A percentile compares a stretch with the other conserved stretches of the same genome.
These are phyloP conservation scores for Tachypleus tridentatus DNA, from an alignment of 1,140 invertebrate species.

Conservation along the genomic window DNA sequence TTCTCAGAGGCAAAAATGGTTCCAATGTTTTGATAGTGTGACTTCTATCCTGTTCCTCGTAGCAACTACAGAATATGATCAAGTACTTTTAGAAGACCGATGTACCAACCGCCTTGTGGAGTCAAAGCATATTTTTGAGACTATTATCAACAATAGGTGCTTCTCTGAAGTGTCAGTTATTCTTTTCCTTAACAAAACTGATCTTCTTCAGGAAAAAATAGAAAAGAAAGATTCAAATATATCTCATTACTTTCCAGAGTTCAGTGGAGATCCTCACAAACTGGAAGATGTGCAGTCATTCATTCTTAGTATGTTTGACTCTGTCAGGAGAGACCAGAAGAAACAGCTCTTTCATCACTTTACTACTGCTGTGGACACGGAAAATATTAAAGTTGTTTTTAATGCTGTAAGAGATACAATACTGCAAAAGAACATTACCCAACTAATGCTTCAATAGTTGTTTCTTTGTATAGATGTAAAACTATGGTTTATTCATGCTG, in stretches of 20 bases:
- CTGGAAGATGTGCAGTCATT: conserved; percentile 69
- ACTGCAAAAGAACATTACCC: conserved; percentile 81
- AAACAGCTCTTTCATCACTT: conserved; percentile 92
- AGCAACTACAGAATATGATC: conserved; percentile 94
- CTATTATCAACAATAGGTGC: conserved; percentile 90
- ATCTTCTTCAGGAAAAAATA: conserved; percentile 23
- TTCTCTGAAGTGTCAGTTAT: conserved; percentile 91
- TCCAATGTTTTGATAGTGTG: conserved; percentile 91
- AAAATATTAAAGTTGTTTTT: conserved; percentile 96
- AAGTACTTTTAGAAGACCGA: conserved; percentile 85
- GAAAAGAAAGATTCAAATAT: conserved; percentile 10
- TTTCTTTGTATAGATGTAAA: no score
- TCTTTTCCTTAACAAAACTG: conserved; percentile 89
- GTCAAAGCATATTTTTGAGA: conserved; percentile 93
- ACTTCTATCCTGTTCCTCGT: conserved; percentile 94
- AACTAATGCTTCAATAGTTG: conserved; percentile 72
- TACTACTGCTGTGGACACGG: conserved; percentile 94
- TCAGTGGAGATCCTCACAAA: conserved; percentile 70
- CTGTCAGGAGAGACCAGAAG: conserved; percentile 38
- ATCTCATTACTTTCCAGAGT: conserved; percentile 64
- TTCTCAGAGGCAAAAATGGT: conserved; percentile 96
- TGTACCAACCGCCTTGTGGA: conserved; percentile 88
- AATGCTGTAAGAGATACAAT: conserved; percentile 96
- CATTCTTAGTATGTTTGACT: conserved; percentile 78
- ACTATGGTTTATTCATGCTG: no score